Conservation (phyloP, 2,888 invertebrate species). For the Furcula furcula region DNA sequence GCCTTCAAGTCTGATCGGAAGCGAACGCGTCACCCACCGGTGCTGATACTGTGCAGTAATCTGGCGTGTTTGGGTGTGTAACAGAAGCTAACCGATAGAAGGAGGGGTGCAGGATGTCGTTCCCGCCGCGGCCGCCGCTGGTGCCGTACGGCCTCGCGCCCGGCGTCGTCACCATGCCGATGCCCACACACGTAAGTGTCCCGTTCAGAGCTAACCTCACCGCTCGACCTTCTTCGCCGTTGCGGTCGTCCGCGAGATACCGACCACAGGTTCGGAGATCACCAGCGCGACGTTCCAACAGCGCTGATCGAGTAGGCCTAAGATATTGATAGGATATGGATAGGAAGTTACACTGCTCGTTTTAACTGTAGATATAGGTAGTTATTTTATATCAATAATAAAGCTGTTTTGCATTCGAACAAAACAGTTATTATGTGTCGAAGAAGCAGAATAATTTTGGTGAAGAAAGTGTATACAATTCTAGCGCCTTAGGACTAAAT, state of each 20-base stretch:
- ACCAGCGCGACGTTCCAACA: too few relatives aligned
- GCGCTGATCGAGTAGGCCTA: too few relatives aligned
- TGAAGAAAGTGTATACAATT: too few relatives aligned
- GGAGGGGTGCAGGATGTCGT: conserved; percentile 85
- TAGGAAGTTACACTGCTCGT: too few relatives aligned
- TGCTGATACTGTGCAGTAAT: conserved; percentile 20
- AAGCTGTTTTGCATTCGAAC: too few relatives aligned
- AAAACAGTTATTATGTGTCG: too few relatives aligned
- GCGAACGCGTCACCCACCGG: conserved; percentile 42
- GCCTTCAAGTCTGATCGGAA: conserved; percentile 8
- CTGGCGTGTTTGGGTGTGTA: conserved; percentile 15
- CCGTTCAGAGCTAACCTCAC: conserved; percentile 30
- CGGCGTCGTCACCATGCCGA: conserved; percentile 88
- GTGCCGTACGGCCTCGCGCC: conserved; percentile 88
- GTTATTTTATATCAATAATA: too few relatives aligned
- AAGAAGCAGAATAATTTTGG: too few relatives aligned
- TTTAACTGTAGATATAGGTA: too few relatives aligned
- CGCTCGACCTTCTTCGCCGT: conserved; percentile 5
- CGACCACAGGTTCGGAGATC: too few relatives aligned
- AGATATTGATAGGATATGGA: too few relatives aligned
- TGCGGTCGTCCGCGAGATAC: not conserved
- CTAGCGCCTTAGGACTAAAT: too few relatives aligned
- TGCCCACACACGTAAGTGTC: conserved; percentile 88
- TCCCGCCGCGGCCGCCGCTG: conserved; percentile 92
- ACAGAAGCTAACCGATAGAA: conserved; percentile 10